Percentiles rank a stretch among this genome's conserved stretches.
Evolutionary conservation across 2,888 invertebrate genomes (phyloP).

Genomic region (Pyrrhosoma nymphula): DNA sequence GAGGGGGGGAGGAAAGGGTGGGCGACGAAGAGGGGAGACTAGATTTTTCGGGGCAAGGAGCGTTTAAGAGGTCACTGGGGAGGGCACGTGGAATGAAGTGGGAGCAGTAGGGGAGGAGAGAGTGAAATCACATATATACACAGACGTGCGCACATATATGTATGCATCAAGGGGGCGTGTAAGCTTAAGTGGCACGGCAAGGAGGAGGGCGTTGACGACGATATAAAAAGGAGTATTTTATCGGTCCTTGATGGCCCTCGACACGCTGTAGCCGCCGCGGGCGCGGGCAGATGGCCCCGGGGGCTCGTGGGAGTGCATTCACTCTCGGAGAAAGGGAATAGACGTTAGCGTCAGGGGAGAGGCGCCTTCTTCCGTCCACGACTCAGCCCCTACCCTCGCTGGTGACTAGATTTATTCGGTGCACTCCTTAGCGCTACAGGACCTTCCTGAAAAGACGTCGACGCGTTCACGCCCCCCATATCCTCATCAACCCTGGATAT

Average conservation of each 20-base stretch:
- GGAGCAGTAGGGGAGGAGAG: background rate
- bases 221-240: background rate
- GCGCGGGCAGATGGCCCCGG: background rate
- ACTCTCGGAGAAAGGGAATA: background rate
- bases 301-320: background rate
- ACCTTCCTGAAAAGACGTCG: too few species aligned
- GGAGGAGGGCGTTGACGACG: background rate
- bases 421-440: too few species aligned
- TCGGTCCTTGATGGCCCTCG: background rate
- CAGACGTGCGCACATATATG: background rate
- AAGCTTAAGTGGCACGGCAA: background rate
- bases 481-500: too few species aligned
- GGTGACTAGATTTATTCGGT: too few species aligned
- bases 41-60: slow-evolving; percentile 18
- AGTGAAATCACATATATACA: background rate
- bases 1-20: background rate
- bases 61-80: background rate
- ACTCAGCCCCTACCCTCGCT: too few species aligned
- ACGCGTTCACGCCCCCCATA: too few species aligned
- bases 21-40: background rate
- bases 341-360: background rate
- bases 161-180: background rate
- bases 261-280: background rate
- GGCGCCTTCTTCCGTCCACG: background rate
- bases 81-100: background rate